Evolutionary conservation across 2,888 invertebrate genomes (phyloP).

Genomic region (Leucania comma): DNA sequence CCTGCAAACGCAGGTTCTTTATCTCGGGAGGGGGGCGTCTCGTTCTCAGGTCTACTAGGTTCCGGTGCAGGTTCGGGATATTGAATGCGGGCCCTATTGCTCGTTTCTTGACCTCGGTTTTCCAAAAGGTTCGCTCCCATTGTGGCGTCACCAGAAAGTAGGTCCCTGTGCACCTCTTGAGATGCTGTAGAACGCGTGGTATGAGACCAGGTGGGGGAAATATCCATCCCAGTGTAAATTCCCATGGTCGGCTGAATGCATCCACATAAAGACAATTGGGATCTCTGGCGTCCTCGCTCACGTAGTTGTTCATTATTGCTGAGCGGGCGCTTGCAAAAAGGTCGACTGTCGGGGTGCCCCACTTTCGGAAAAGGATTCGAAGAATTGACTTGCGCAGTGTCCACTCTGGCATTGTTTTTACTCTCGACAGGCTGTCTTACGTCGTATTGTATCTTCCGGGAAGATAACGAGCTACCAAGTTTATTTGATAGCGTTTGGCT

Average conservation of each 20-base stretch:
- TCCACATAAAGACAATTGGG: not conserved
- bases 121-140: constrained; percentile 1
- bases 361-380: not conserved
- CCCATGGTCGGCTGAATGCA: constrained; percentile 5
- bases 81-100: not conserved
- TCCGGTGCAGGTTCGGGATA: not conserved
- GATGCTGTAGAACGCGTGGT: not conserved
- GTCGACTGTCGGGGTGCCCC: not conserved
- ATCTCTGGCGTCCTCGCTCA: constrained; percentile 4
- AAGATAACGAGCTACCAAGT: not conserved
- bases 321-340: not conserved
- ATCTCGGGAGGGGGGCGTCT: too few relatives aligned
- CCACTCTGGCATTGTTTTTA: constrained; percentile 1
- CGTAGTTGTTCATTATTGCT: not conserved
- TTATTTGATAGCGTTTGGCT: not conserved
- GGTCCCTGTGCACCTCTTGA: not conserved
- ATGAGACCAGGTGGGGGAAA: not conserved
- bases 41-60: too few relatives aligned
- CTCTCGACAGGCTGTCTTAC: not conserved
- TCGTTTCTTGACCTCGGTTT: not conserved
- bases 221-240: not conserved
- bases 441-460: not conserved
- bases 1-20: constrained; percentile 1
- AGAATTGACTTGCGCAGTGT: not conserved
- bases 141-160: not conserved